Conservation (phyloP, 2,113 vertebrate species). For the Phaethornis superciliosus region DNA sequence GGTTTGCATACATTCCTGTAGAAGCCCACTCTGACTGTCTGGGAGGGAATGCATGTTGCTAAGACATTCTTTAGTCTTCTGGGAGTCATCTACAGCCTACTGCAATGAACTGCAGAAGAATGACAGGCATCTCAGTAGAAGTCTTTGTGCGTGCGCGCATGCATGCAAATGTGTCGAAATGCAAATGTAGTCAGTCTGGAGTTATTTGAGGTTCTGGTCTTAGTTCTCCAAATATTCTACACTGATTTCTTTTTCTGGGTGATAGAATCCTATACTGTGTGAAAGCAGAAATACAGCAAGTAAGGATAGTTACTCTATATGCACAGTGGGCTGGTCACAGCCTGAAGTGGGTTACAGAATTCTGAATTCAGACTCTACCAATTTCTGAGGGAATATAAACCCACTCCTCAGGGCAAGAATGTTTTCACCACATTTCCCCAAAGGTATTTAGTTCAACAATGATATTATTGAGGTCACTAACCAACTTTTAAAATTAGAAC, state of each 20-base stretch:
- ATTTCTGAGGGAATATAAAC: background rate
- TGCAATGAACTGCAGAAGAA: background rate
- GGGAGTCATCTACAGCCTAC: background rate
- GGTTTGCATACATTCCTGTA: constrained; percentile 4
- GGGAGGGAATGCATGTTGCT: constrained; percentile 3
- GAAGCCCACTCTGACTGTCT: constrained; percentile 16
- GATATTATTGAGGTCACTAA: background rate
- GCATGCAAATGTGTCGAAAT: rapidly evolving
- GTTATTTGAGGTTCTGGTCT: background rate
- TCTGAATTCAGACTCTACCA: background rate
- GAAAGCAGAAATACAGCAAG: background rate
- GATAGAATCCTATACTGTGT: background rate
- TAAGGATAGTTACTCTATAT: background rate
- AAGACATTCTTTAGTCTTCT: constrained; percentile 29
- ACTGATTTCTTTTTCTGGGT: background rate
- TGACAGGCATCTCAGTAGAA: background rate
- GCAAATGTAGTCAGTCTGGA: background rate
- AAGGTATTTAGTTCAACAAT: background rate
- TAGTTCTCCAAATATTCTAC: background rate
- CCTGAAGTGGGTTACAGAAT: background rate
- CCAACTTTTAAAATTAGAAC: background rate
- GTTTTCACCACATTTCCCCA: background rate
- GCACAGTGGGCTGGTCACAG: rapidly evolving
- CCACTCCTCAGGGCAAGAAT: background rate
- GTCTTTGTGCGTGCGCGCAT: rapidly evolving